Evolutionary conservation across 2,888 invertebrate species (phyloP).

Genomic region (Leptura quadrifasciata): DNA sequence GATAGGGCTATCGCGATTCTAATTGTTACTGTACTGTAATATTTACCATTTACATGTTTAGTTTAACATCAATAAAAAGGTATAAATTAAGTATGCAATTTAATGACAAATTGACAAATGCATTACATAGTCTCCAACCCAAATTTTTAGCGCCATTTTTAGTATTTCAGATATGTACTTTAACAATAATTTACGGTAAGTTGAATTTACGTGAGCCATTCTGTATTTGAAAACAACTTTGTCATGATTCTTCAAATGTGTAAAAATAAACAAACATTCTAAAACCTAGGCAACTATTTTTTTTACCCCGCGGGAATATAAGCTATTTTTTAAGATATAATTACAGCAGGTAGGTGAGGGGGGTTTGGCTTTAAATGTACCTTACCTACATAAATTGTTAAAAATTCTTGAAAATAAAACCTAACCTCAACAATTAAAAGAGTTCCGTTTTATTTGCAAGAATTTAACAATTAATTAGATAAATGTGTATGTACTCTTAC

Average conservation of each 20-base stretch:
- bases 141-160: no score
- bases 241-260: not conserved
- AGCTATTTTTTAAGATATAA: not conserved
- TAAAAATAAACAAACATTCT: not conserved
- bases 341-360: not conserved
- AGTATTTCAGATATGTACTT: no score
- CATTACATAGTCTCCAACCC: no score
- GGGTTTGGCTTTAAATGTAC: not conserved
- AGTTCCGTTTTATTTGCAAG: not conserved
- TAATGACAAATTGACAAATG: no score
- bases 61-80: no score
- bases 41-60: no score
- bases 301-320: not conserved
- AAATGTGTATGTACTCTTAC: not conserved
- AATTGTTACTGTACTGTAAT: no score
- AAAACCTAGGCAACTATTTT: not conserved
- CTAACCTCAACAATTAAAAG: not conserved
- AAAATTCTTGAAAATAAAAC: not conserved
- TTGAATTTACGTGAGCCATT: not conserved
- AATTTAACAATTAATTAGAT: not conserved
- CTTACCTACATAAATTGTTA: not conserved
- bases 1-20: no score
- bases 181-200: no score
- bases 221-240: not conserved
- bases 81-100: no score